Base-by-base conservation (phyloP, 1,140 invertebrate genomes). In the Habropoda laboriosa region DNA sequence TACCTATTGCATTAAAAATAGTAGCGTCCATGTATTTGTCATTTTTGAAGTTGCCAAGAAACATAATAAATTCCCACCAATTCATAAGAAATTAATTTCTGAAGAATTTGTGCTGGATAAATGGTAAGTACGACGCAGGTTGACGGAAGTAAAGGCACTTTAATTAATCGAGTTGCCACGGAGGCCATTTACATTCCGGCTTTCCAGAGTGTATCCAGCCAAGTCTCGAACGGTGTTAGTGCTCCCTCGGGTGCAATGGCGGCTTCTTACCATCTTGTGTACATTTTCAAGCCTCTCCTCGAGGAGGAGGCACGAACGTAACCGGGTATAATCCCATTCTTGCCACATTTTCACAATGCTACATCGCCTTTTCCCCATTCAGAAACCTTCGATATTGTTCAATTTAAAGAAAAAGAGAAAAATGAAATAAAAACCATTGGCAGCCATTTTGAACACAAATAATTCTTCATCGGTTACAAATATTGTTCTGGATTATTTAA, bases 161-260 rank as follows among this genome's bases (percentile, higher is more conserved):
- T 90, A 90, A 90, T 90, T 90, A 90, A 90, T 90, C 88, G 89
- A 90, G 87, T 88, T 89, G 79, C 84, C n/a, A 70, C 85, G 71
- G 84, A 82, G 83, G 82, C 66, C 82, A 89, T 90, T 90, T 89
- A 87, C 88, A 89, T 87, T 85, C 76, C 63, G 80, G 86, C 86
- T 86, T 89, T 85, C 87, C 86, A 63, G 79, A 79, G 55, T 79
- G 64, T 66, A 82, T 79, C 72, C 47, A 49, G 58, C 42, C 47
- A 60, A 57, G 72, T n/a, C 61, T 76, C 72, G 58, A 78, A 66
- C 71, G 75, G 84, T 83, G 84, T 81, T 85, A 89, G 86, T 82
- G 75, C 79, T 90, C 89, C 89, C 88, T 24, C 24, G 86, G 82
- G 89, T 88, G 87, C 83, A 87, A 86, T 88, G 79, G 81, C 80